Conservation (phyloP, 2,113 vertebrate genomes). For the Periophthalmodon schlosseri region DNA sequence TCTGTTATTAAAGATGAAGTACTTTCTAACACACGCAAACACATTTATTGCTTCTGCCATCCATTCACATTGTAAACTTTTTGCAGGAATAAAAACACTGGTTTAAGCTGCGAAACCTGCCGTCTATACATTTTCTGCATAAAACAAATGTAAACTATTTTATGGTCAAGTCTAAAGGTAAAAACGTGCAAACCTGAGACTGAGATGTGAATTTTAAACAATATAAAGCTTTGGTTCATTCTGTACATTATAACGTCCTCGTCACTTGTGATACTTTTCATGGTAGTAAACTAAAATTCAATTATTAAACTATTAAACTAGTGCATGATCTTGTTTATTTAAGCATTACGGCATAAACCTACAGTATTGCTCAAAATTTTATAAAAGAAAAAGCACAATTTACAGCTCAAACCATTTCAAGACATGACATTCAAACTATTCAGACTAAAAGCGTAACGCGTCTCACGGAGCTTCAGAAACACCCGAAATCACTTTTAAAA, state of each 20-base stretch:
- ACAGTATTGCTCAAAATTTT: background rate
- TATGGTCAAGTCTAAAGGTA: constrained; percentile 25
- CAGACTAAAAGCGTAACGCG: background rate
- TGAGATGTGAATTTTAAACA: constrained; percentile 2
- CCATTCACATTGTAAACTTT: background rate
- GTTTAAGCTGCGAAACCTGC: constrained; percentile 1
- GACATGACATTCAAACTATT: background rate
- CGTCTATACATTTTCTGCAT: constrained; percentile 4
- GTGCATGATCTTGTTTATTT: background rate
- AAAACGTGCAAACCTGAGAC: constrained; percentile 32
- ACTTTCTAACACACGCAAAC: background rate
- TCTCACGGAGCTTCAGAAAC: background rate
- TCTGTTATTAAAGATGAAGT: background rate
- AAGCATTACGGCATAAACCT: background rate
- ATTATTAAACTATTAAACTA: background rate
- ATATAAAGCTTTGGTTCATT: background rate
- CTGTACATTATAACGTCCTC: background rate
- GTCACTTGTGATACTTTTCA: background rate
- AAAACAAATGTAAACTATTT: constrained; percentile 13
- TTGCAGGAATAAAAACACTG: background rate
- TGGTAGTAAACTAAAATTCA: background rate
- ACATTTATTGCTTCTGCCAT: no score
- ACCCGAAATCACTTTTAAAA: background rate
- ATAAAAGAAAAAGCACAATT: background rate
- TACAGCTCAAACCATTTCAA: background rate